Evolutionary conservation across 2,113 vertebrate species (phyloP), one percentile per base, ranked within the genome.

Genomic region (Cettia cetti): DNA sequence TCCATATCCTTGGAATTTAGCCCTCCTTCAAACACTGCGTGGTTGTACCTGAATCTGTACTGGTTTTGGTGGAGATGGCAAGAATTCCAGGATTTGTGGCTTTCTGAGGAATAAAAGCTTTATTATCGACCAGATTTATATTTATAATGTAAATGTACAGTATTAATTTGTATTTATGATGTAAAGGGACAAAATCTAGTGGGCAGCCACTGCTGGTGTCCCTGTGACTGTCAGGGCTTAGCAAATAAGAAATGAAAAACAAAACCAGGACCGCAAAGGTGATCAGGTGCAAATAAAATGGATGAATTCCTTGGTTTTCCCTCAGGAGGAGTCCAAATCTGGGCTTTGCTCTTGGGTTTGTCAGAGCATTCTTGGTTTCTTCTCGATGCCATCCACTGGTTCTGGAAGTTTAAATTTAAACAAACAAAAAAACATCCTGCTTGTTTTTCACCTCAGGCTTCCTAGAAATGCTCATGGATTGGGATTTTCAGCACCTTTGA

Each of bases 221-320:
- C 56, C 68, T 31, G 44, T 4, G 5, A 6, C 60, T 47, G 89
- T 10, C 6, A 15, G 71, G 37, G 70, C 40, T 69, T n/a, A 10
- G 54, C 49, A 86, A 75, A 75, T 13, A 24, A 42, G 69, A 60
- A 89, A 71, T 24, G 31, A 52, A 94, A 94, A 91, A 53, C 57
- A 71, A 47, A 78, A 26, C 2, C 4, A 1, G 6, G 60, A 66
- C 21, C 89, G 86, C 61, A 28, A 15, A 89, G 53, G 65, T 63
- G 39, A 78, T 49, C 7, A 14, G 69, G 23, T 75, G 60, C 56
- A 89, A 64, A 68, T 37, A 39, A 85, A 50, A 57, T 52, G 13
- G 44, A 11, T 68, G 54, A 5, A 20, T 22, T 53, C 63, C 90
- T 90, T 68, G 60, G 15, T 91, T 75, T 44, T 40, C 65, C 69